These are phyloP conservation scores for Drosophila dives DNA, from an alignment of 2,888 invertebrate species.

Conservation along the genomic window DNA sequence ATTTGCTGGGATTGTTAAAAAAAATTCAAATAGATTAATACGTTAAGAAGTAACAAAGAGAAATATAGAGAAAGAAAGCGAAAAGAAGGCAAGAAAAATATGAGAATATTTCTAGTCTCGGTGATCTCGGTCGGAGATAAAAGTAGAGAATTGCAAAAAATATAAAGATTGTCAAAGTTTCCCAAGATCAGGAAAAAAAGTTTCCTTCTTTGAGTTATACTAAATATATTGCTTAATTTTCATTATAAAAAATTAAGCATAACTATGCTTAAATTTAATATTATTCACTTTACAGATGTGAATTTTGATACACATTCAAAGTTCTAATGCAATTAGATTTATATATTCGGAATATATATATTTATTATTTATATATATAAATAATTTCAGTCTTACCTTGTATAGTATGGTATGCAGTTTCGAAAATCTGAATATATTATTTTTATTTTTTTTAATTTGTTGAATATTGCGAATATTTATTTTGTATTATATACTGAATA, in stretches of 20 bases:
- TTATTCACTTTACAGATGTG: too few relatives aligned
- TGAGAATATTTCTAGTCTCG: background rate
- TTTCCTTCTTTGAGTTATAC: background rate
- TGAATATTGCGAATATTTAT: slow-evolving; percentile 24
- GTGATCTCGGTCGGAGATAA: background rate
- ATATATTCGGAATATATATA: background rate
- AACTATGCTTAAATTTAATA: background rate
- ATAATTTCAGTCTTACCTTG: slow-evolving; percentile 32
- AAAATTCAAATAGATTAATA: background rate
- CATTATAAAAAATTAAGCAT: background rate
- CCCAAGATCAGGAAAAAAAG: background rate
- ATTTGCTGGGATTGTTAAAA: background rate
- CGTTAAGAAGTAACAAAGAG: too few relatives aligned
- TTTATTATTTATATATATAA: background rate
- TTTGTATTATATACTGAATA: slow-evolving; percentile 11
- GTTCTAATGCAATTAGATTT: background rate
- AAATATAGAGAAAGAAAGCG: too few relatives aligned
- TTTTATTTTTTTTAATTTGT: slow-evolving; percentile 6
- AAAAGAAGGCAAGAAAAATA: background rate
- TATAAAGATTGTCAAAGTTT: background rate
- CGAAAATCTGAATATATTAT: slow-evolving; percentile 14
- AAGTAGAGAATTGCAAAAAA: background rate
- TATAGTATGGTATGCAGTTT: slow-evolving; percentile 7
- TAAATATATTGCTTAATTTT: background rate
- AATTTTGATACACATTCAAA: background rate